Evolutionary conservation across 2,113 vertebrate species (phyloP), one percentile per base, ranked within the genome.

Genomic region (Cyphomyrus discorhynchus): DNA sequence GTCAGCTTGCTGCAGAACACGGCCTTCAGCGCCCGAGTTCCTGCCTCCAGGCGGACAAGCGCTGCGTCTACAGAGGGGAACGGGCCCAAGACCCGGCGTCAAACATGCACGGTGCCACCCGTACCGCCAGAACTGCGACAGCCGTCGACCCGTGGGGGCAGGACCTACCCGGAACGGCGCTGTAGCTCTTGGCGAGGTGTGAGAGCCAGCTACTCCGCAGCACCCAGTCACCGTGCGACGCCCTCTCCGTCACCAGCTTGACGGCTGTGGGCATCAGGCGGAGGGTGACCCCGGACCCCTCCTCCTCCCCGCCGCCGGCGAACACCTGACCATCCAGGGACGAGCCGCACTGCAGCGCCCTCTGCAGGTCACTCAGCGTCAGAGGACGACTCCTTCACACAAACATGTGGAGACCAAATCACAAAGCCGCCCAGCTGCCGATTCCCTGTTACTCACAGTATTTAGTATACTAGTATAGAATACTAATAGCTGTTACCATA

Each of bases 141-240:
- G 39, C 5, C 85, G 9, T 15, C 6, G 2, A 15, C 5, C n/a
- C 1, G 17, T 2, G 91, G 66, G 11, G 53, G 19, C 88, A 94
- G 92, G 13, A 77, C 70, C 27, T 17, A 95, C 97, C 93, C 93
- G 96, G 90, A 91, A 94, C 91, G 91, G 94, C 91, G 94, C 97
- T 95, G 93, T 94, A 94, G 90, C 91, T 94, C 94, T 96, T 98
- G 50, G 95, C 94, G 89, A 98, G 94, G 90, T 97, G 96, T n/a
- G 95, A 95, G 53, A 99, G 97, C 98, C 98, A 99, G 92, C 96
- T 96, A 92, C 96, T 97, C 92, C 98, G 97, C 46, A 99, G 93
- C 89, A 96, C 93, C 98, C 98, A 99, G 88, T 99, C 98, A 13
- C 97, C 97, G 86, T 97, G 98, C 31, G 96, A 97, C 6, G 98